Evolutionary conservation across 2,113 vertebrate genomes (phyloP), one percentile per base, ranked within the genome.

Genomic region (Semicossyphus pulcher): DNA sequence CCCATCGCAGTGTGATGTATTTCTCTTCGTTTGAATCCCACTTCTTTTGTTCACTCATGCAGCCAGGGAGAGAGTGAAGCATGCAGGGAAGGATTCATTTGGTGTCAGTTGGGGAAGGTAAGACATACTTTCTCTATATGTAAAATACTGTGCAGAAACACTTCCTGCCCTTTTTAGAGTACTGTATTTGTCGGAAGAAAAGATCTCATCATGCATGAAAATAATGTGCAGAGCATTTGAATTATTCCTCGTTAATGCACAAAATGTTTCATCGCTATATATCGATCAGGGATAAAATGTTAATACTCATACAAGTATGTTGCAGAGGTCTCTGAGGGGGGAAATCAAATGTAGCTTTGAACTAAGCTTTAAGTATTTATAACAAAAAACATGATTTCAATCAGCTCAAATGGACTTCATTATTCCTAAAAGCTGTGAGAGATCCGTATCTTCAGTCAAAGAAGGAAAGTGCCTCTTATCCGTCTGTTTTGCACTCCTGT

Each of bases 1-100:
- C 73, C 63, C 45, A 67, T 59, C 73, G 12, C 31, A 68, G 77
- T 34, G 23, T 47, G 71, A 34, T 52, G 44, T 47, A 34, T 64
- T 51, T 23, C 58, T 75, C 63, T 80, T 23, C 39, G 72, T 31
- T 52, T 56, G 14, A 54, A 64, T 25, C 21, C 28, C 31, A 31
- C 29, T 20, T 47, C 21, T 34, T 44, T 32, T 52, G 18, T 47
- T 71, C 51, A 26, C 28, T 66, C 9, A 2, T 59, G 65, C 47
- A 36, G 32, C 11, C 25, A 11, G 26, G 31, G 56, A 41, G 23
- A 67, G 31, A 60, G 51, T 0, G 26, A 69, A 48, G 18, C 57
- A 45, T 23, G 12, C 12, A 29, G 52, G 60, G 23, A 63, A 44
- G 48, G 31, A 72, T 41, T 60, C 21, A 72, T 68, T 37, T 75